Evolutionary conservation across 2,797 vertebrate genomes (phyloP).

Genomic region (Masticophis lateralis): DNA sequence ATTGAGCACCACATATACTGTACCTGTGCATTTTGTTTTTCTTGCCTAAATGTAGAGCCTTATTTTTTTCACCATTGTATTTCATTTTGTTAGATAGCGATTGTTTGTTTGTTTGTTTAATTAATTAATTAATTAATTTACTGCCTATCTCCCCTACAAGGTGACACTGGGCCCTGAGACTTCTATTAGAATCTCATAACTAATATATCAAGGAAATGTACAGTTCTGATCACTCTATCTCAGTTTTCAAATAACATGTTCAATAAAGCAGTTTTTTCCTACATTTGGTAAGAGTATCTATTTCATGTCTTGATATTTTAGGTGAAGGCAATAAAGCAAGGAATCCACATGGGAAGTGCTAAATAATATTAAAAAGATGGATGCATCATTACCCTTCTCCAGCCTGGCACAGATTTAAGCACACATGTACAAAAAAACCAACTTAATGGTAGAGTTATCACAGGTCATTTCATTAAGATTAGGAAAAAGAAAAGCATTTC

Average conservation of each 20-base stretch:
- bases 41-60: too few species aligned
- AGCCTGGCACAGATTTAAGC: conserved; percentile 44
- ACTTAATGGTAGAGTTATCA: conserved; percentile 48
- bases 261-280: neutral
- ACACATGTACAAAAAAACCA: conserved; percentile 35
- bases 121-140: too few species aligned
- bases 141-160: too few species aligned
- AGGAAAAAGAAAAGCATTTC: conserved; percentile 22
- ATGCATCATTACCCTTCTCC: conserved; percentile 19
- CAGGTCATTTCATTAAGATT: conserved; percentile 62
- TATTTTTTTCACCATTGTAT: too few species aligned
- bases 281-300: neutral
- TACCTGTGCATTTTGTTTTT: too few species aligned
- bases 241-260: neutral
- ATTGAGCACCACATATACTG: too few species aligned
- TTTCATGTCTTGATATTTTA: conserved; percentile 19
- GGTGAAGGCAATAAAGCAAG: neutral
- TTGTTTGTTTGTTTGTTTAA: neutral
- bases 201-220: neutral
- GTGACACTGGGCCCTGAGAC: too few species aligned
- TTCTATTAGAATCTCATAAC: neutral
- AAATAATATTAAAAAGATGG: neutral
- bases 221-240: neutral
- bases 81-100: too few species aligned
- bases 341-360: conserved; percentile 33